Percentiles rank a stretch among this genome's conserved stretches.
These are phyloP conservation scores for Alcedo quadribrachys DNA, from an alignment of 2,797 vertebrate genomes.

Conservation along the genomic window DNA sequence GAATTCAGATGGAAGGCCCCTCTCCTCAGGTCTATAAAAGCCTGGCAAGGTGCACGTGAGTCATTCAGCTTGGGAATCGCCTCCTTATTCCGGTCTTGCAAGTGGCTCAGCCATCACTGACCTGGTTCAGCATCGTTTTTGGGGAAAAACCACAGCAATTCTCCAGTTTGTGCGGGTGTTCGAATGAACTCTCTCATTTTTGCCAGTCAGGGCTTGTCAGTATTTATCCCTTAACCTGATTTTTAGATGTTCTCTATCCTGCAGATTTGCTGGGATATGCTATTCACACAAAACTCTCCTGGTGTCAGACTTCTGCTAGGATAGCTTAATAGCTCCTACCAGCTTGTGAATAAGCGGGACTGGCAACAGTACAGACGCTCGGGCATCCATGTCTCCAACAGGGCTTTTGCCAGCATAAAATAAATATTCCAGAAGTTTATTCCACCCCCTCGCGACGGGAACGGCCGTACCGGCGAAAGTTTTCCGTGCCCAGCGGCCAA, in stretches of 20 bases:
- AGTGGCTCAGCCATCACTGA: fast-evolving
- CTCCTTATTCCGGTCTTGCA: background rate
- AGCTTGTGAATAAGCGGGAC: background rate
- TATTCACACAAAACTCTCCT: constrained; percentile 55
- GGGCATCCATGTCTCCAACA: constrained; percentile 3
- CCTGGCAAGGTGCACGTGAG: background rate
- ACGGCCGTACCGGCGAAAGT: background rate
- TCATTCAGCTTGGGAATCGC: background rate
- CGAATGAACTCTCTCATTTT: background rate
- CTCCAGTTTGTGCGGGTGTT: background rate
- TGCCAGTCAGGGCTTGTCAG: background rate
- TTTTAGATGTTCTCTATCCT: constrained; percentile 34
- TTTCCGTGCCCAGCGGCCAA: fast-evolving
- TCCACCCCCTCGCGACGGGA: fast-evolving
- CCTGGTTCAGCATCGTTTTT: background rate
- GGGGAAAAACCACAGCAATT: background rate
- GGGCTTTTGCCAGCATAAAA: background rate
- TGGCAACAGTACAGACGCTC: background rate
- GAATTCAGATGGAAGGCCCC: background rate
- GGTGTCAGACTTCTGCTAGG: constrained; percentile 63
- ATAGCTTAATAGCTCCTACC: constrained; percentile 20
- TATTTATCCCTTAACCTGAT: constrained; percentile 48
- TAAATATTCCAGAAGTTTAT: background rate
- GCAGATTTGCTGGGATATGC: constrained; percentile 33
- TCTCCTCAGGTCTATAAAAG: fast-evolving